Percentiles rank a stretch among this genome's conserved stretches.
Conservation (phyloP, 1,140 invertebrate species). For the Aradophagus sp. region DNA sequence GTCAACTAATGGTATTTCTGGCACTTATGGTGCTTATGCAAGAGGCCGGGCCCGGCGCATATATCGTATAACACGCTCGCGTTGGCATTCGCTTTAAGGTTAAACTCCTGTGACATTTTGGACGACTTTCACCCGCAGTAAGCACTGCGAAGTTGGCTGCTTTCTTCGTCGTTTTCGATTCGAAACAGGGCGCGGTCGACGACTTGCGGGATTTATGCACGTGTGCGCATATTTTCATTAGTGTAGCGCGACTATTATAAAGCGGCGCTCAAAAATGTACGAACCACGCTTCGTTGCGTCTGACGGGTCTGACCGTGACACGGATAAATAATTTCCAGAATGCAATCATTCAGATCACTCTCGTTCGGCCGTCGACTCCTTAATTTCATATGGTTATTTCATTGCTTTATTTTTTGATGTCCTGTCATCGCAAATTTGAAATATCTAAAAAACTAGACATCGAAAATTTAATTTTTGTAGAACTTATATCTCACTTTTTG, state of each 20-base stretch:
- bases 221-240: conserved; percentile 30
- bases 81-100: conserved; percentile 60
- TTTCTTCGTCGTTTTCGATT: conserved; percentile 59
- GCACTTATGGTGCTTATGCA: conserved; percentile 58
- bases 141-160: conserved; percentile 54
- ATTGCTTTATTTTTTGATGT: no score
- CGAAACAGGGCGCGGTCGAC: conserved; percentile 54
- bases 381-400: conserved; percentile 5
- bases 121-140: conserved; percentile 57
- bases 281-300: conserved; percentile 35
- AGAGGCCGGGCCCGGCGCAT: conserved; percentile 55
- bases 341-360: conserved; percentile 36
- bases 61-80: conserved; percentile 58
- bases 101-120: conserved; percentile 62
- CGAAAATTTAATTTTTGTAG: no score
- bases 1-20: conserved; percentile 58
- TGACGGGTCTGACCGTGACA: conserved; percentile 53
- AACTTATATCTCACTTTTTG: no score
- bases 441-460: no score
- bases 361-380: conserved; percentile 39
- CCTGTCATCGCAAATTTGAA: no score
- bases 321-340: conserved; percentile 47
- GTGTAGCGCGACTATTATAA: conserved; percentile 28
- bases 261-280: conserved; percentile 17
- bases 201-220: conserved; percentile 30